A percentile compares a stretch with the other conserved stretches of the same genome.
Conservation (phyloP, 2,888 invertebrate species). For the Tubulanus polymorphus region DNA sequence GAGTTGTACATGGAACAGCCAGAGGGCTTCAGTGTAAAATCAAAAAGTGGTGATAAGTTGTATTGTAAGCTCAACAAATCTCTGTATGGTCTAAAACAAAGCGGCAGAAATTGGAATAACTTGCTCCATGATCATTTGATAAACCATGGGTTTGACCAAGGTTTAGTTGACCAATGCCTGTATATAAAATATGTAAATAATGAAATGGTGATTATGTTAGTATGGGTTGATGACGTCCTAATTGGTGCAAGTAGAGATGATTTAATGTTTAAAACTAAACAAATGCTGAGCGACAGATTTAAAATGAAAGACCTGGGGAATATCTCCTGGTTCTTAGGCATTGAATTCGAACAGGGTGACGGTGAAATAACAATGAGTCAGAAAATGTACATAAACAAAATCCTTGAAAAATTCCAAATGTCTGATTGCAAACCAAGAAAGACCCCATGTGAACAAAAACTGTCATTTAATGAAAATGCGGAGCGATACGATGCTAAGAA, state of each 20-base stretch:
- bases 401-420: background rate
- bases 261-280: background rate
- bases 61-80: constrained; percentile 20
- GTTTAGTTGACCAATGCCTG: constrained; percentile 11
- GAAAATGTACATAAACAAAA: background rate
- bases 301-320: constrained; percentile 10
- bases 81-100: constrained; percentile 22
- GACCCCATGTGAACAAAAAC: constrained; percentile 6
- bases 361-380: constrained; percentile 3
- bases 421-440: constrained; percentile 8
- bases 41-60: constrained; percentile 4
- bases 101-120: constrained; percentile 21
- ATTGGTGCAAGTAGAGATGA: background rate
- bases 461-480: constrained; percentile 2
- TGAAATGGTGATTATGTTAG: constrained; percentile 7
- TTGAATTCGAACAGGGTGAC: constrained; percentile 4
- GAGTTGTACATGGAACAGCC: constrained; percentile 21
- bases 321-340: constrained; percentile 7
- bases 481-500: too few relatives aligned
- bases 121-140: constrained; percentile 12
- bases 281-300: background rate
- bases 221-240: constrained; percentile 15
- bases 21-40: constrained; percentile 12
- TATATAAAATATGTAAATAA: constrained; percentile 1
- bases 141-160: constrained; percentile 10